Conservation (phyloP, 2,113 vertebrate species). For the Pachycephala philippinensis region DNA sequence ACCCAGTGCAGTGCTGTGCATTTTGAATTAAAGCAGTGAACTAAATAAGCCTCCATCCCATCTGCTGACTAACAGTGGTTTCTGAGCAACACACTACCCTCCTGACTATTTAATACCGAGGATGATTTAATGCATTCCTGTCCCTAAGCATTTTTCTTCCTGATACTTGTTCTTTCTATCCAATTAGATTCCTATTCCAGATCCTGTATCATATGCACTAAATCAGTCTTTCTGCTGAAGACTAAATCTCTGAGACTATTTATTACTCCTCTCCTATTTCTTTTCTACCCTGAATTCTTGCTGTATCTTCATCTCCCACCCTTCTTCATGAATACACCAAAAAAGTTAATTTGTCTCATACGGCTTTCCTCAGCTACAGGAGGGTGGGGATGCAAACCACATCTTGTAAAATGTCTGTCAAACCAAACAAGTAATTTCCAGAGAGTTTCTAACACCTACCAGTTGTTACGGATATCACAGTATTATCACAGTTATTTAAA, state of each 20-base stretch:
- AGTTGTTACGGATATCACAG: constrained; percentile 26
- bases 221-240: neutral
- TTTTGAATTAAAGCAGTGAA: neutral
- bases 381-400: neutral
- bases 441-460: constrained; percentile 36
- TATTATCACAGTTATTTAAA: constrained; percentile 50
- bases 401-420: neutral
- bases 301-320: neutral
- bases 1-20: neutral
- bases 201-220: neutral
- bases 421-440: constrained; percentile 12
- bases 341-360: neutral
- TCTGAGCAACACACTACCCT: neutral
- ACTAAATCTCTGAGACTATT: neutral
- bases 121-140: neutral
- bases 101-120: neutral
- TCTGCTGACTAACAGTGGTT: neutral
- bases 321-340: neutral
- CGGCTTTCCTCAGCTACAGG: neutral
- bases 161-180: neutral
- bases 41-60: neutral
- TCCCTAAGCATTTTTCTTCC: neutral
- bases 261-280: neutral
- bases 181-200: neutral
- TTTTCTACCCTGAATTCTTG: neutral